These are phyloP conservation scores for Amorpha juglandis DNA, from an alignment of 2,888 invertebrate genomes.

Conservation along the genomic window DNA sequence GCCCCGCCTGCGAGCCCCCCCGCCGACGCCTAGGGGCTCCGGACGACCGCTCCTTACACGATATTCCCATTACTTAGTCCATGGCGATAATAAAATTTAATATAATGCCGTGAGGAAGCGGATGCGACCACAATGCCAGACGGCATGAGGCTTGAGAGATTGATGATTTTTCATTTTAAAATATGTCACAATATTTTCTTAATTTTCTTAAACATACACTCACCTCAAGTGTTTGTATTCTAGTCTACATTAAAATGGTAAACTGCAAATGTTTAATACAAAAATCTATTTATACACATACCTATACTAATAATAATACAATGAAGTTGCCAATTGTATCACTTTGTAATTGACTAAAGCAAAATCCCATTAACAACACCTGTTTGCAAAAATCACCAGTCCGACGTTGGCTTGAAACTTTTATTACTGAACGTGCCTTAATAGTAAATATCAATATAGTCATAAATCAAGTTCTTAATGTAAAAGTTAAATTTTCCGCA, in stretches of 20 bases:
- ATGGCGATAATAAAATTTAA: conserved; percentile 84
- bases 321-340: no score
- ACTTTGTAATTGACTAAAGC: no score
- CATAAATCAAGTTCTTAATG: conserved; percentile 33
- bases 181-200: background rate
- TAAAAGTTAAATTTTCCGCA: conserved; percentile 49
- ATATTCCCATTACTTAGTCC: conserved; percentile 85
- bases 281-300: no score
- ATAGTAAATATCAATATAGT: conserved; percentile 22
- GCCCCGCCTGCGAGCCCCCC: conserved; percentile 38
- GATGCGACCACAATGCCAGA: conserved; percentile 71
- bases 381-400: no score
- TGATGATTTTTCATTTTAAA: conserved; percentile 18
- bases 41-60: conserved; percentile 83
- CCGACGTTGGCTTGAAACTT: no score
- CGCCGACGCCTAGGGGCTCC: conserved; percentile 67
- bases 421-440: background rate
- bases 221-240: no score
- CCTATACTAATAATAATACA: no score
- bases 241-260: no score
- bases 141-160: conserved; percentile 43
- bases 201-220: background rate
- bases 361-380: no score
- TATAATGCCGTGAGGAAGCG: conserved; percentile 78
- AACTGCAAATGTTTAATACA: no score